Conservation (phyloP, 2,113 vertebrate species). For the Chaetodon auriga region DNA sequence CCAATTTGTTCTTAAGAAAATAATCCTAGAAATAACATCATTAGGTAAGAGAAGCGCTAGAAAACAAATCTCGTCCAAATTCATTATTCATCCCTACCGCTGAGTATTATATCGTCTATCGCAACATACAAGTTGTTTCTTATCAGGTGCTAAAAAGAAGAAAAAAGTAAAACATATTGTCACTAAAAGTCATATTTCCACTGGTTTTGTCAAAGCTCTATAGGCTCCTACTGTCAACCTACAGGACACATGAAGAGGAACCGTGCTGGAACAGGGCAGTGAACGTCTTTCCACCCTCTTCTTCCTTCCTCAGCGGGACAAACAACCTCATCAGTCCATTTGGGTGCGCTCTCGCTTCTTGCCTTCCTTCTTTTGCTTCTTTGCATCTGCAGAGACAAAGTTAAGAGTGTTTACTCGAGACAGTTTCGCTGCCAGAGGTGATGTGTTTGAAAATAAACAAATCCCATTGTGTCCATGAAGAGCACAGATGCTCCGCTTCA, state of each 20-base stretch:
- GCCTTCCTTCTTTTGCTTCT: slow-evolving; percentile 85
- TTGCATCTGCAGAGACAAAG: slow-evolving; percentile 74
- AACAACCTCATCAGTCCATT: slow-evolving; percentile 73
- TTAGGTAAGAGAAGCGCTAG: slow-evolving; percentile 61
- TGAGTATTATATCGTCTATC: slow-evolving; percentile 63
- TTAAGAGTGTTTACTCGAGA: background rate
- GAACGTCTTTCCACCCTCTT: slow-evolving; percentile 22
- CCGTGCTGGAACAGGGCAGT: slow-evolving; percentile 46
- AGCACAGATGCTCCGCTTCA: slow-evolving; percentile 20
- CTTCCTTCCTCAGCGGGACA: slow-evolving; percentile 16
- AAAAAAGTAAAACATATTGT: slow-evolving; percentile 48
- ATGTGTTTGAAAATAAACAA: slow-evolving; percentile 27
- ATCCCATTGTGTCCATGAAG: slow-evolving; percentile 35
- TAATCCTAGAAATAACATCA: slow-evolving; percentile 64
- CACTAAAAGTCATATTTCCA: slow-evolving; percentile 66
- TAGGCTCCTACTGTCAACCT: slow-evolving; percentile 64
- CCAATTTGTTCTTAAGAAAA: slow-evolving; percentile 59
- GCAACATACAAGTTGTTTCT: slow-evolving; percentile 55
- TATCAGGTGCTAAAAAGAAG: slow-evolving; percentile 65
- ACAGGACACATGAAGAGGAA: slow-evolving; percentile 72
- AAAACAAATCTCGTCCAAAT: slow-evolving; percentile 53
- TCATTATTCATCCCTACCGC: slow-evolving; percentile 62
- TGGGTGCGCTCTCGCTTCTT: slow-evolving; percentile 85
- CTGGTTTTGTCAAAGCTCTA: slow-evolving; percentile 65
- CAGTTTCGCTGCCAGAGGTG: background rate